phyloP scores from a whole-genome alignment of 2,113 vertebrate genomes.

The Sander vitreus region DNA sequence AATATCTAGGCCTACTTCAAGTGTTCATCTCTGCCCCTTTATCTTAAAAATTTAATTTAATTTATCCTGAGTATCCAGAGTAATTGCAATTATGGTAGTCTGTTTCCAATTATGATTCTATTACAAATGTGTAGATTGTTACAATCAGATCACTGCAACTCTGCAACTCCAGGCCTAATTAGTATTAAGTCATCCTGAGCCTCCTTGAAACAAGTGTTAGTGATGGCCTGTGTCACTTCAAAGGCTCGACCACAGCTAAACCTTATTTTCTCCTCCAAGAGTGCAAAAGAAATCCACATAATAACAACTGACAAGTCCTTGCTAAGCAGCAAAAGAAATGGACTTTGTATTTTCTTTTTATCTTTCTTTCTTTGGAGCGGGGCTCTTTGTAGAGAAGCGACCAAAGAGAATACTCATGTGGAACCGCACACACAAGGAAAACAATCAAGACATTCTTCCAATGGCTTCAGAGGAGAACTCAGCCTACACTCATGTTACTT shows the following conservation, averaged over 20 bases:
- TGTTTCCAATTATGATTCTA: conserved; percentile 12
- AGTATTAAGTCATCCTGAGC: conserved; percentile 20
- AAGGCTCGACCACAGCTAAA: conserved; percentile 53
- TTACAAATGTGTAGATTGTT: no score
- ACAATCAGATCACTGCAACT: no score
- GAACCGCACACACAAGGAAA: conserved; percentile 43
- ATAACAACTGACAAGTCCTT: conserved; percentile 65
- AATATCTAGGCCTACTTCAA: neutral
- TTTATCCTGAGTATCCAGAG: neutral
- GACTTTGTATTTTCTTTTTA: conserved; percentile 64
- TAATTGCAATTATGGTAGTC: no score
- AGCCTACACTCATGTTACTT: conserved; percentile 12
- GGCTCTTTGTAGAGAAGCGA: conserved; percentile 57
- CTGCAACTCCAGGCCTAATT: conserved; percentile 21
- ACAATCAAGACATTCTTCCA: conserved; percentile 45
- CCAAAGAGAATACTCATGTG: conserved; percentile 67
- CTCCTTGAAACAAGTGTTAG: conserved; percentile 49
- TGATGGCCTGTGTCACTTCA: conserved; percentile 46
- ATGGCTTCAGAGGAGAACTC: conserved; percentile 26
- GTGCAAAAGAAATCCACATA: conserved; percentile 56
- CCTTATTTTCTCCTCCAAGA: conserved; percentile 53
- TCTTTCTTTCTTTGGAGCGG: conserved; percentile 45
- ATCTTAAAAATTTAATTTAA: neutral
- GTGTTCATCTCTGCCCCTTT: neutral
- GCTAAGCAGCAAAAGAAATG: conserved; percentile 38